Base-by-base conservation (phyloP, 2,888 invertebrate species). In the Seira sanloemensis region DNA sequence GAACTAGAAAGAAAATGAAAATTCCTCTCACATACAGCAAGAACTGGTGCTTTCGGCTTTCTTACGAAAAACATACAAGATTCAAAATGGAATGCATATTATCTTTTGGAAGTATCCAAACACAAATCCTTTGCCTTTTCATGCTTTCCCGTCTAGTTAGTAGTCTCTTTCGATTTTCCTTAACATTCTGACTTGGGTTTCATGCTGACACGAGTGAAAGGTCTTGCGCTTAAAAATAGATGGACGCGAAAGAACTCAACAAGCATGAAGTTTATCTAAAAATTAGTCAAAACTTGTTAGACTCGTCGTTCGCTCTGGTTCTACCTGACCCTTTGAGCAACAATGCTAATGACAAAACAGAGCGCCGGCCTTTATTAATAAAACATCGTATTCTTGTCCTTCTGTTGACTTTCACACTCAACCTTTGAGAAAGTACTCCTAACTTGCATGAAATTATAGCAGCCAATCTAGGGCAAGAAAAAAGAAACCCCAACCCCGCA, bases 361-460 rank as follows among this genome's bases (percentile, higher is more conserved):
- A 37, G 76, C 72, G 81, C 76, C 19, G 54, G 82, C 82, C n/a
- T 83, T 83, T 83, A 83, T 83, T 83, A 83, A 83, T 83, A 83
- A 83, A 77, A 83, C 77, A 83, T 26, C 58, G n/a, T 12, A 18
- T 58, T 58, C 23, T 46, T n/a, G 26, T 25, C 66, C 54, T 54
- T 58, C 58, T 18, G 18, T 58, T 58, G 58, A 18, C 58, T 58
- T 37, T 37, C 12, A n/a, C n/a, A n/a, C n/a, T n/a, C n/a, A n/a
- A n/a, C n/a, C n/a, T n/a, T n/a, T n/a, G n/a, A n/a, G n/a, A n/a
- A n/a, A 5, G 37, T 37, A 5, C 12, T 37, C 37, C 5, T 37
- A 37, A 5, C 5, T 37, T 37, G 5, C 12, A 37, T 37, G 37
- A 37, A 37, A 37, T 37, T n/a, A n/a, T n/a, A n/a, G n/a, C n/a